phyloP scores from a whole-genome alignment of 1,140 invertebrate species.

The Drosophila varians region DNA sequence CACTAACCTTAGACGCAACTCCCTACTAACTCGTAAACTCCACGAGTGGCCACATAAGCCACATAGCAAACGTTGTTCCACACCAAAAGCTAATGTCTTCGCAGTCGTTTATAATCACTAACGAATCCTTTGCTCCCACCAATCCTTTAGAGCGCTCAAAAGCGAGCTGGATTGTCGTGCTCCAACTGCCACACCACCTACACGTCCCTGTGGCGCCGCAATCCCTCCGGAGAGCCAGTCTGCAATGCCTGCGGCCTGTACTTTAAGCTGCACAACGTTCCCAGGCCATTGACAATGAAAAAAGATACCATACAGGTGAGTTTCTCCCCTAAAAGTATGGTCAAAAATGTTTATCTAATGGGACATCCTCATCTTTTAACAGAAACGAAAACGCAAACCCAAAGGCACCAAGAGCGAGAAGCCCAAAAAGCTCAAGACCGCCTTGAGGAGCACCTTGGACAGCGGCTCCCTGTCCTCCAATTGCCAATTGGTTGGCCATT shows the following conservation, averaged over 20 bases:
- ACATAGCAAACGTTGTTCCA: conserved; percentile 69
- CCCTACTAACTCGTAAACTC: conserved; percentile 11
- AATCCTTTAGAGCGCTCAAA: conserved; percentile 76
- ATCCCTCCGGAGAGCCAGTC: conserved; percentile 93
- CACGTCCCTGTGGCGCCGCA: conserved; percentile 96
- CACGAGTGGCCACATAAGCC: conserved; percentile 8
- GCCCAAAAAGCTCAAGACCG: conserved; percentile 52
- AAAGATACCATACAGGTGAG: conserved; percentile 95
- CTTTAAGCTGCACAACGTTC: conserved; percentile 95
- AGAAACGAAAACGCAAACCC: conserved; percentile 96
- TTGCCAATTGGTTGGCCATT: conserved; percentile 32
- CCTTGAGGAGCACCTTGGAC: conserved; percentile 25
- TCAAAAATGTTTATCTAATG: conserved; percentile 48
- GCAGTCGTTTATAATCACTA: background rate
- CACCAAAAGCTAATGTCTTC: conserved; percentile 54
- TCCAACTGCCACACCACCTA: conserved; percentile 94
- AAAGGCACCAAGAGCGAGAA: conserved; percentile 85
- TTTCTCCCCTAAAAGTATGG: background rate
- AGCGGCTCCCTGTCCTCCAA: conserved; percentile 18
- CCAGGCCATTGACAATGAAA: conserved; percentile 95
- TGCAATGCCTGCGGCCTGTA: conserved; percentile 98
- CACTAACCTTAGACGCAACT: conserved; percentile 29
- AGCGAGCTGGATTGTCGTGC: conserved; percentile 93
- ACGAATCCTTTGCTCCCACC: background rate
- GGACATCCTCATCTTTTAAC: background rate